A percentile compares a stretch with the other conserved stretches of the same genome.
Conservation (phyloP, 2,113 vertebrate genomes). For the Nerophis ophidion region DNA sequence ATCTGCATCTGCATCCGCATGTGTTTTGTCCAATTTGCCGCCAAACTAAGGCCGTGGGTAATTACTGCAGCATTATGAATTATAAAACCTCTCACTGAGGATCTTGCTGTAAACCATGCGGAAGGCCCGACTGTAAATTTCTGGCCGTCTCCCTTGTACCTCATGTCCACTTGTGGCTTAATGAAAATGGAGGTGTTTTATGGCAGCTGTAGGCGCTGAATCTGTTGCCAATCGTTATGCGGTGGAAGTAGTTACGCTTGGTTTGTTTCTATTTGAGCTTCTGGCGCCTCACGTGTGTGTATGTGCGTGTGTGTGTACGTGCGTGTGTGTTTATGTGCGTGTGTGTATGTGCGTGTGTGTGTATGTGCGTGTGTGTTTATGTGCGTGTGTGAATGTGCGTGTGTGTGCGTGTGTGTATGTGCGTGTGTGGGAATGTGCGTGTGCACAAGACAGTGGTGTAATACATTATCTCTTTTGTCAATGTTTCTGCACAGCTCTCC, state of each 20-base stretch:
- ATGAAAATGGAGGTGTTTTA: slow-evolving; percentile 53
- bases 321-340: neutral
- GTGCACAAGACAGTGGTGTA: neutral
- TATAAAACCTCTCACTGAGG: slow-evolving; percentile 17
- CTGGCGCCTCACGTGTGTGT: neutral
- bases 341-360: neutral
- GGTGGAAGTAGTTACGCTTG: slow-evolving; percentile 17
- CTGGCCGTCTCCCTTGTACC: slow-evolving; percentile 26
- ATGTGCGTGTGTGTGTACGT: neutral
- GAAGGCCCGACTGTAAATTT: slow-evolving; percentile 27
- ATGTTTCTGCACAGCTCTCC: slow-evolving; percentile 31
- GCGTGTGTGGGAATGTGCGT: neutral
- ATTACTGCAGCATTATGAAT: slow-evolving; percentile 24
- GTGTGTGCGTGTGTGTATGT: neutral
- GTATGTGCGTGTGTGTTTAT: no score
- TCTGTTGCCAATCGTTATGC: slow-evolving; percentile 21
- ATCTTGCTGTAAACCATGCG: slow-evolving; percentile 35
- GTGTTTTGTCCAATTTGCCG: slow-evolving; percentile 6
- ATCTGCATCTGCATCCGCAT: slow-evolving; percentile 17
- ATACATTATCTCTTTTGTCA: slow-evolving; percentile 30
- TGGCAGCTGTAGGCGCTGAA: slow-evolving; percentile 34
- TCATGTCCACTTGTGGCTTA: slow-evolving; percentile 51
- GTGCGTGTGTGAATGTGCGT: neutral
- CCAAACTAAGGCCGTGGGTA: slow-evolving; percentile 16
- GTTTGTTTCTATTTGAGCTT: slow-evolving; percentile 33